Base-by-base conservation (phyloP, 2,888 invertebrate species). In the Acanthoscelides obtectus region DNA sequence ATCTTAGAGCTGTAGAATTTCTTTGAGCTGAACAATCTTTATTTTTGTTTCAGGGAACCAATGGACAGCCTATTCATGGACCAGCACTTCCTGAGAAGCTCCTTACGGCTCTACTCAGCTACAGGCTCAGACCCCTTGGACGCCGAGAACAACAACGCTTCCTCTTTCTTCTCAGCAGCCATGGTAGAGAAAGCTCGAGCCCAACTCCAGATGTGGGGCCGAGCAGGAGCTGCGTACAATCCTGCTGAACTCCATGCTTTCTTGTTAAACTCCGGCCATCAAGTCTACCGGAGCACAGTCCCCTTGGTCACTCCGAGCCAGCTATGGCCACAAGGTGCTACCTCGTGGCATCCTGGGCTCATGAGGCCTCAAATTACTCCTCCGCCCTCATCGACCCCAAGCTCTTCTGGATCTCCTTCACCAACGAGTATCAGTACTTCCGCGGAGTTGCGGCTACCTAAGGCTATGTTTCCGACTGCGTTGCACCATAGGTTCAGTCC, bases 21-120 rank as follows among this genome's bases (percentile, higher is more conserved):
- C n/a, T n/a, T n/a, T 17, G 8, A 6, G 17, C 45, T 45, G 12
- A 45, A 19, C 21, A 22, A 20, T n/a, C 22, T 22, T 64, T 63
- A 0, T 22, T 67, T 77, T 82, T 74, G 78, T 86, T 85, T 25
- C 84, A 86, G 86, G 86, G 94, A 94, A 82, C 93, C 93, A 64
- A 93, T 94, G 91, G 94, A 94, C 85, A 87, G 90, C 80, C 90
- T 94, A 87, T 87, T 93, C 83, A 91, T 93, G 89, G 93, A 93
- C 81, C 93, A 93, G 81, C 93, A 93, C 81, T 88, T 93, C 80
- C 87, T 93, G 19, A 89, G 90, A 65, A 88, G 89, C 2, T 87
- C 89, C 1, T 82, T 88, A 65, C 85, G 89, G 25, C 86, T 89
- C 4, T 89, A 89, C 81, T 85, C 91, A 5, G 89, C 90, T 70